phyloP scores from a whole-genome alignment of 2,113 vertebrate species.

The Podarcis raffonei region DNA sequence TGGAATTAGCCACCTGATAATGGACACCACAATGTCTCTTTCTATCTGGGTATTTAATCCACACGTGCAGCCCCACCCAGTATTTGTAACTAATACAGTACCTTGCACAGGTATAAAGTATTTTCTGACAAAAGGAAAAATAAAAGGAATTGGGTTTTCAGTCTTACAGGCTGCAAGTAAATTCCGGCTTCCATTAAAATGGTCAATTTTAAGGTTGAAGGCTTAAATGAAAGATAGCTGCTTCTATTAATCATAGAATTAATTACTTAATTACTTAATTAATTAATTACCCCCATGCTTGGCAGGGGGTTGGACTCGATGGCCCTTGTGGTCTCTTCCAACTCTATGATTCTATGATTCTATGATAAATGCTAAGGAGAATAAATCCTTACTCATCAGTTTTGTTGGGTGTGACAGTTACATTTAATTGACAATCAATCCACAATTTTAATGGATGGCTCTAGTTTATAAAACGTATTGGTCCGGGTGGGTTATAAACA shows the following conservation, averaged over 20 bases:
- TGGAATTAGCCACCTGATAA: no score
- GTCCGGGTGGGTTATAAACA: slow-evolving; percentile 34
- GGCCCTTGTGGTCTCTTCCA: no score
- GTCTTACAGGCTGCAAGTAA: slow-evolving; percentile 24
- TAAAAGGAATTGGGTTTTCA: not conserved
- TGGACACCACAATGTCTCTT: no score
- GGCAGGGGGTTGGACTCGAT: no score
- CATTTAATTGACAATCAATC: slow-evolving; percentile 42
- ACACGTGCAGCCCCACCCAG: not conserved
- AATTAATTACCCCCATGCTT: no score
- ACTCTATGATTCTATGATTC: no score
- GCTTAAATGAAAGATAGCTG: slow-evolving; percentile 34
- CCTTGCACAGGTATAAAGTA: not conserved
- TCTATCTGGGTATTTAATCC: slow-evolving; percentile 14
- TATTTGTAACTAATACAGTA: slow-evolving; percentile 25
- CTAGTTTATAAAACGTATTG: slow-evolving; percentile 42
- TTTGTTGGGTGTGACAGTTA: slow-evolving; percentile 45
- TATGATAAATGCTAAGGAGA: slow-evolving; percentile 47
- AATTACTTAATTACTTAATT: no score
- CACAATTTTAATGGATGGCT: slow-evolving; percentile 54
- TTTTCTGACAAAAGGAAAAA: slow-evolving; percentile 31
- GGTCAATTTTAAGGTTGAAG: slow-evolving; percentile 19
- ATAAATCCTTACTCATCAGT: slow-evolving; percentile 35
- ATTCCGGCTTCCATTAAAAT: slow-evolving; percentile 41
- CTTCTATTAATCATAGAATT: slow-evolving; percentile 51